phyloP scores from a whole-genome alignment of 2,888 invertebrate species.

The Protonemura montana region DNA sequence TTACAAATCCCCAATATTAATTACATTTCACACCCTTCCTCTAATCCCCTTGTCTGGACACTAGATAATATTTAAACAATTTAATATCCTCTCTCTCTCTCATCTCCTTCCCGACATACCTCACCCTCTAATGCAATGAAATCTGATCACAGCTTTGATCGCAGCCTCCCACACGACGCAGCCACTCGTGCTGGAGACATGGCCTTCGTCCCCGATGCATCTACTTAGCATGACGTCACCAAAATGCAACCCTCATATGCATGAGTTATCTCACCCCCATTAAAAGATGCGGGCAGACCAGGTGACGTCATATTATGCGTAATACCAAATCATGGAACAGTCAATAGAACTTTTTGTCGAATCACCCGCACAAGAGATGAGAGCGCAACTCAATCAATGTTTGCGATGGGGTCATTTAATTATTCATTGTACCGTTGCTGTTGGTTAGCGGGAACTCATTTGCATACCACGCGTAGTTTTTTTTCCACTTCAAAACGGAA shows the following conservation, averaged over 20 bases:
- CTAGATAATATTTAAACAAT: not conserved
- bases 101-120: too few species aligned
- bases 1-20: not conserved
- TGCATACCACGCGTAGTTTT: not conserved
- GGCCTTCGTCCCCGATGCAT: not conserved
- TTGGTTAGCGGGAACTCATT: not conserved
- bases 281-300: slow-evolving; percentile 23
- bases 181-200: not conserved
- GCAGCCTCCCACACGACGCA: not conserved
- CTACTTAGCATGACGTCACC: slow-evolving; percentile 17
- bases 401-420: not conserved
- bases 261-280: slow-evolving; percentile 17
- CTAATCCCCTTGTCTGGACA: not conserved
- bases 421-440: not conserved
- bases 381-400: not conserved
- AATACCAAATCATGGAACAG: slow-evolving; percentile 5
- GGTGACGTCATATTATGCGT: slow-evolving; percentile 29
- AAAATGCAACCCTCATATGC: not conserved
- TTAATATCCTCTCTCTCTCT: not conserved
- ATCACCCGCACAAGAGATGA: not conserved
- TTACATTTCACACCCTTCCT: not conserved
- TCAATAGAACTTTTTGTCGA: not conserved
- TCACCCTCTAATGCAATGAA: not conserved
- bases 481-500: not conserved
- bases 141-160: not conserved